These are phyloP conservation scores for Lindbergichthys nudifrons DNA, from an alignment of 2,797 vertebrate species.

Conservation along the genomic window DNA sequence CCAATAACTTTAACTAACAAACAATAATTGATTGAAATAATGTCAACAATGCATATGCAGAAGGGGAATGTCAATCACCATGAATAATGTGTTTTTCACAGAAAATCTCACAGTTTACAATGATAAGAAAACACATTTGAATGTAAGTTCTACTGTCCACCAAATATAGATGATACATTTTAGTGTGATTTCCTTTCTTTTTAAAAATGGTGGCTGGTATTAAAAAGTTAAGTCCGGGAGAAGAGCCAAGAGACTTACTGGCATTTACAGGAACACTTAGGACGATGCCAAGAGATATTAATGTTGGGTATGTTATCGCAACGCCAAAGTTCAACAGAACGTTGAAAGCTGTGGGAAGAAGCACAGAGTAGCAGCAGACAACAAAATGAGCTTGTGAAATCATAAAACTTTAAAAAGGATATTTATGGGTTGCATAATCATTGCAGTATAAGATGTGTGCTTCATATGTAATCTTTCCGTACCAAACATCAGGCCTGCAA, in stretches of 20 bases:
- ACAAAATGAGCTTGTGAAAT: not conserved
- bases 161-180: slow-evolving; percentile 27
- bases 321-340: slow-evolving; percentile 97
- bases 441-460: not conserved
- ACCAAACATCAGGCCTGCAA: slow-evolving; percentile 94
- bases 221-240: slow-evolving; percentile 6
- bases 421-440: not conserved
- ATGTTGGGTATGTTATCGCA: slow-evolving; percentile 94
- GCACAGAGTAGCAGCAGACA: slow-evolving; percentile 31
- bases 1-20: not conserved
- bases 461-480: slow-evolving; percentile 51
- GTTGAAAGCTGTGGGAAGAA: slow-evolving; percentile 91
- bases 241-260: slow-evolving; percentile 82
- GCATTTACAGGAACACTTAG: slow-evolving; percentile 97
- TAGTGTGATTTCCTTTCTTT: slow-evolving; percentile 4
- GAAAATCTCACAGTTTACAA: not conserved
- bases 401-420: not conserved
- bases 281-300: slow-evolving; percentile 96
- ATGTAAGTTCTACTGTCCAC: slow-evolving; percentile 23
- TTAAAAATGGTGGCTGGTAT: slow-evolving; percentile 24
- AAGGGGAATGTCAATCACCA: not conserved
- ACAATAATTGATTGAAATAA: not conserved
- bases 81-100: not conserved
- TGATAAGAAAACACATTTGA: not conserved
- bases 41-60: not conserved